phyloP scores from a whole-genome alignment of 1,140 invertebrate genomes.

The Pararge aegeria region DNA sequence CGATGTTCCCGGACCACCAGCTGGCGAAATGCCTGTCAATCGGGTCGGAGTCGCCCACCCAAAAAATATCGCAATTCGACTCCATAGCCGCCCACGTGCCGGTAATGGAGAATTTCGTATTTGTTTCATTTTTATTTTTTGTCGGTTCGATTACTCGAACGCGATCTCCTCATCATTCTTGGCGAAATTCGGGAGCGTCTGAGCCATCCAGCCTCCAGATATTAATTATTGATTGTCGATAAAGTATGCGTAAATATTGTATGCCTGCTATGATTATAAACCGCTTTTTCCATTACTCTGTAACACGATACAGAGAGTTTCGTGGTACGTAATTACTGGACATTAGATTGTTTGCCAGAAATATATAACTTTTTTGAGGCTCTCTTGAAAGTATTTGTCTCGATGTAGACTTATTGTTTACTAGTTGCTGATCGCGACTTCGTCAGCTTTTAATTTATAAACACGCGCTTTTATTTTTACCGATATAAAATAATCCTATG shows the following conservation, averaged over 20 bases:
- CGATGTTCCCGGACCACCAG: slow-evolving; percentile 16
- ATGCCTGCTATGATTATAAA: slow-evolving; percentile 46
- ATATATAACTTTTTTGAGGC: neutral
- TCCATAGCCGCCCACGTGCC: slow-evolving; percentile 46
- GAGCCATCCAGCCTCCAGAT: slow-evolving; percentile 64
- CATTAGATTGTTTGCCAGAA: slow-evolving; percentile 11
- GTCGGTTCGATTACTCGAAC: slow-evolving; percentile 76
- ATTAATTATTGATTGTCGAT: slow-evolving; percentile 79
- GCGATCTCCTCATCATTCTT: slow-evolving; percentile 73
- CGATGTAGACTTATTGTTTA: neutral
- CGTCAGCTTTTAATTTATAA: no score
- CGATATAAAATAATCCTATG: no score
- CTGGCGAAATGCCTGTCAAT: slow-evolving; percentile 11
- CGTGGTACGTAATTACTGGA: slow-evolving; percentile 21
- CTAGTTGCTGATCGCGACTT: no score
- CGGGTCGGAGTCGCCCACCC: neutral
- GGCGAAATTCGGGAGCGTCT: slow-evolving; percentile 77
- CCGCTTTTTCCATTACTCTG: slow-evolving; percentile 41
- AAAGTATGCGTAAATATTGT: slow-evolving; percentile 71
- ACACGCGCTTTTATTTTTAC: no score
- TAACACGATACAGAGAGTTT: slow-evolving; percentile 33
- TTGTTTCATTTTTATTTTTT: slow-evolving; percentile 79
- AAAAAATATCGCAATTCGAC: slow-evolving; percentile 33
- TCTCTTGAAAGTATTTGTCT: neutral
- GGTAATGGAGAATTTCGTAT: slow-evolving; percentile 79